phyloP scores from a whole-genome alignment of 1,140 invertebrate genomes.

The Trichonephila clavata region DNA sequence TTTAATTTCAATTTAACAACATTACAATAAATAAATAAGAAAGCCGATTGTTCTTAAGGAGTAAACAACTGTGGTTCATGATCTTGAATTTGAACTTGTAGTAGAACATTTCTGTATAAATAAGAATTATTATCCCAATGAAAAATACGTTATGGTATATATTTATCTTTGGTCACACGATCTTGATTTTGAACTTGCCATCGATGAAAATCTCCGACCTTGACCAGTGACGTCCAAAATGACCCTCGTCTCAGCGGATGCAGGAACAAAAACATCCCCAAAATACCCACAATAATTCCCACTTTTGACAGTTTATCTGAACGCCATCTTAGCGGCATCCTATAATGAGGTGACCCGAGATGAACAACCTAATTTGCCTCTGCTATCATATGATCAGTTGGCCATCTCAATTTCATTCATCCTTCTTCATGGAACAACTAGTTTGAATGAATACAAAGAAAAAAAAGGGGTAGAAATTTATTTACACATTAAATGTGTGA shows the following conservation, averaged over 20 bases:
- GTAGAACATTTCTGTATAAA: too few relatives aligned
- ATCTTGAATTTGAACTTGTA: too few relatives aligned
- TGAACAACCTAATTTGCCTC: constrained; percentile 43
- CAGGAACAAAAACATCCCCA: constrained; percentile 39
- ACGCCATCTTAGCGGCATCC: constrained; percentile 41
- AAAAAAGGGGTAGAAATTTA: not conserved
- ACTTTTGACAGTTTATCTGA: constrained; percentile 37
- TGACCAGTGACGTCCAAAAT: constrained; percentile 52
- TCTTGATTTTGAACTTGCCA: constrained; percentile 18
- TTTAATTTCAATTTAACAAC: too few relatives aligned
- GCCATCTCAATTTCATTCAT: constrained; percentile 56
- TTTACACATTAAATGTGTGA: constrained; percentile 37
- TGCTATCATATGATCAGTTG: constrained; percentile 42
- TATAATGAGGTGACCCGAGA: constrained; percentile 40
- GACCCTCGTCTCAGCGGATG: constrained; percentile 1
- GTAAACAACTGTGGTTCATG: too few relatives aligned
- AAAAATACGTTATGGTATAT: too few relatives aligned
- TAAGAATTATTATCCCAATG: too few relatives aligned
- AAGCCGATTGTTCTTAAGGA: too few relatives aligned
- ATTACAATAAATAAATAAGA: too few relatives aligned
- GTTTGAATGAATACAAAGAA: constrained; percentile 1
- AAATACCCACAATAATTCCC: constrained; percentile 37
- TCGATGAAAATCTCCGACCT: not conserved
- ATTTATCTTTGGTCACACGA: not conserved
- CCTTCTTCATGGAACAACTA: constrained; percentile 25